Conservation (phyloP, 1,140 invertebrate genomes). For the Druon quercuslanigerum region DNA sequence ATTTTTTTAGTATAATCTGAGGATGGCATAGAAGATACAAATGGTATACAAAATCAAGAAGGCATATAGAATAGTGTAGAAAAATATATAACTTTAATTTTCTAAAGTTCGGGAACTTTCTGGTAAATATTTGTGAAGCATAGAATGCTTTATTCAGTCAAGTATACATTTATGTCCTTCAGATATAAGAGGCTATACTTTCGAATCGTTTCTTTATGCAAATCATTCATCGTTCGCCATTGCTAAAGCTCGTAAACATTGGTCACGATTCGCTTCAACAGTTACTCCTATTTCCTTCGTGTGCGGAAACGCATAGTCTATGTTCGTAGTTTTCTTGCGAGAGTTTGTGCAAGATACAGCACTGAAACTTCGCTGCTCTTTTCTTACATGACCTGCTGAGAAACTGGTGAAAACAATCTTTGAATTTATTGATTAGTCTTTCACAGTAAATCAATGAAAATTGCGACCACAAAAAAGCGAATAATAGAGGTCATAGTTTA, state of each 20-base stretch:
- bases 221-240: slow-evolving; percentile 35
- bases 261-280: slow-evolving; percentile 30
- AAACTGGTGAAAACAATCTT: background rate
- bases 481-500: too few species aligned
- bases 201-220: slow-evolving; percentile 31
- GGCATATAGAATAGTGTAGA: too few species aligned
- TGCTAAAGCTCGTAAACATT: slow-evolving; percentile 44
- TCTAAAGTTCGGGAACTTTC: background rate
- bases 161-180: slow-evolving; percentile 8
- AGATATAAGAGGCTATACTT: background rate
- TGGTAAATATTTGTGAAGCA: slow-evolving; percentile 14
- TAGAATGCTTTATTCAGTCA: slow-evolving; percentile 8
- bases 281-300: slow-evolving; percentile 42
- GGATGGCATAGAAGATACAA: too few species aligned
- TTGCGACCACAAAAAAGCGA: too few species aligned
- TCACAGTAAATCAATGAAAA: background rate
- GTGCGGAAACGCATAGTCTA: slow-evolving; percentile 12
- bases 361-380: slow-evolving; percentile 6
- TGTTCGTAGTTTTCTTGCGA: slow-evolving; percentile 12
- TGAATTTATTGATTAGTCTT: background rate
- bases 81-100: too few species aligned
- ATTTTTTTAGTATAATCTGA: background rate
- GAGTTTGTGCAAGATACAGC: background rate
- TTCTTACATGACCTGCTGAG: background rate
- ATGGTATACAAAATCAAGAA: too few species aligned